These are phyloP conservation scores for Ryuthela nishihirai DNA, from an alignment of 2,888 invertebrate species.

Conservation along the genomic window DNA sequence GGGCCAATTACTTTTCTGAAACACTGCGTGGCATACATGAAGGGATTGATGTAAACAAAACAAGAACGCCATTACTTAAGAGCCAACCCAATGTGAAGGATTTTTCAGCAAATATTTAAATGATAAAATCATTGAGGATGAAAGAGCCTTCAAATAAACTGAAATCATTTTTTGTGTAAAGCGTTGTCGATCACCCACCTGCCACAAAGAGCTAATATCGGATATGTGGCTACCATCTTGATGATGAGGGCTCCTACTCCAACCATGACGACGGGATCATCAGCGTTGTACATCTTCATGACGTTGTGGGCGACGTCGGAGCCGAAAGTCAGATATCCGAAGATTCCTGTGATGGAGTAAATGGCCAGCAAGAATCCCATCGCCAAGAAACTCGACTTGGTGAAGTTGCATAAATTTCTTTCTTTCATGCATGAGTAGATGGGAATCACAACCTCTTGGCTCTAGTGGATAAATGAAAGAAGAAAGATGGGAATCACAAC, in stretches of 20 bases:
- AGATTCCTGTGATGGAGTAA: conserved; percentile 55
- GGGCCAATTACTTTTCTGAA: too few species aligned
- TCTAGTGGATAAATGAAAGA: conserved; percentile 48
- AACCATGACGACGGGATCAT: conserved; percentile 49
- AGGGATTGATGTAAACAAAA: too few species aligned
- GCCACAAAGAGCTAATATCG: conserved; percentile 60
- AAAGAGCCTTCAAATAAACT: not conserved
- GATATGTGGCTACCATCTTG: conserved; percentile 59
- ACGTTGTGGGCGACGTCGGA: conserved; percentile 58
- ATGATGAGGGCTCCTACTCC: conserved; percentile 55
- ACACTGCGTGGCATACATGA: too few species aligned
- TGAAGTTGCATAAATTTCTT: conserved; percentile 54
- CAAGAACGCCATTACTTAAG: too few species aligned
- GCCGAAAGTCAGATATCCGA: conserved; percentile 61
- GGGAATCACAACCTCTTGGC: conserved; percentile 61
- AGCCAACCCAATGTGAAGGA: too few species aligned
- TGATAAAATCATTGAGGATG: too few species aligned
- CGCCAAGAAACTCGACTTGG: conserved; percentile 54
- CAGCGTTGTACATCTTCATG: conserved; percentile 53
- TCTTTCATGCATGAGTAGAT: conserved; percentile 60
- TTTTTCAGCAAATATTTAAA: too few species aligned
- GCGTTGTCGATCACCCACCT: conserved; percentile 53
- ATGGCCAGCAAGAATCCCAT: conserved; percentile 50
- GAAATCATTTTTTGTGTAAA: conserved; percentile 16
- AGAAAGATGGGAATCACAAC: too few species aligned